Conservation (phyloP, 2,113 vertebrate genomes). For the Periophthalmus modestus region DNA sequence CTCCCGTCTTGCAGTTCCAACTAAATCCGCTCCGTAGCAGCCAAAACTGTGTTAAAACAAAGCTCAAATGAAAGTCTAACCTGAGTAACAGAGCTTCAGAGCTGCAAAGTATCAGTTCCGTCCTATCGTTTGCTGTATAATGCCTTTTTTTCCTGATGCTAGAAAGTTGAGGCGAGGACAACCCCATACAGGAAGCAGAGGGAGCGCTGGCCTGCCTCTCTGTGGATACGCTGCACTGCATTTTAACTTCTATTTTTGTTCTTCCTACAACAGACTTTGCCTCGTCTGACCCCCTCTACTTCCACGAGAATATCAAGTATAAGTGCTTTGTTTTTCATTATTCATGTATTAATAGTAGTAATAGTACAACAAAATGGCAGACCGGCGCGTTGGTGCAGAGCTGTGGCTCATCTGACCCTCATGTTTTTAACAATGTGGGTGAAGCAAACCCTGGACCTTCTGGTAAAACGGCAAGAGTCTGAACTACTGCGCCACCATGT, state of each 20-base stretch:
- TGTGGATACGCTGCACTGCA: background rate
- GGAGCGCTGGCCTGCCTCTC: background rate
- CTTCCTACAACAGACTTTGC: background rate
- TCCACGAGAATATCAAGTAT: background rate
- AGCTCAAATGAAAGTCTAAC: too few relatives aligned
- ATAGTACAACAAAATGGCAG: background rate
- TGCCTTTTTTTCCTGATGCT: background rate
- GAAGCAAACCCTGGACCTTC: background rate
- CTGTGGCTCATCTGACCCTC: too few relatives aligned
- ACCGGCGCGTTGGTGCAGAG: background rate
- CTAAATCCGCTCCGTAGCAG: too few relatives aligned
- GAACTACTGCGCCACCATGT: background rate
- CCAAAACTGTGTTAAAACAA: too few relatives aligned
- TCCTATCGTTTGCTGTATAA: background rate
- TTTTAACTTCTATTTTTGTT: background rate
- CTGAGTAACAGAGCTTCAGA: too few relatives aligned
- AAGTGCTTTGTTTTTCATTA: background rate
- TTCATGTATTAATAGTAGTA: background rate
- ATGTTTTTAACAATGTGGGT: too few relatives aligned
- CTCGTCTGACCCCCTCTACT: background rate
- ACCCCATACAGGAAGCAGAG: background rate
- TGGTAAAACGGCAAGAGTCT: background rate
- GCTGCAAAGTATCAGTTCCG: too few relatives aligned
- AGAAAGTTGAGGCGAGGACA: background rate
- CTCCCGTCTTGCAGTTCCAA: too few relatives aligned